Evolutionary conservation across 2,797 vertebrate genomes (phyloP), one percentile per base, ranked within the genome.

Genomic region (Anguilla marmorata): DNA sequence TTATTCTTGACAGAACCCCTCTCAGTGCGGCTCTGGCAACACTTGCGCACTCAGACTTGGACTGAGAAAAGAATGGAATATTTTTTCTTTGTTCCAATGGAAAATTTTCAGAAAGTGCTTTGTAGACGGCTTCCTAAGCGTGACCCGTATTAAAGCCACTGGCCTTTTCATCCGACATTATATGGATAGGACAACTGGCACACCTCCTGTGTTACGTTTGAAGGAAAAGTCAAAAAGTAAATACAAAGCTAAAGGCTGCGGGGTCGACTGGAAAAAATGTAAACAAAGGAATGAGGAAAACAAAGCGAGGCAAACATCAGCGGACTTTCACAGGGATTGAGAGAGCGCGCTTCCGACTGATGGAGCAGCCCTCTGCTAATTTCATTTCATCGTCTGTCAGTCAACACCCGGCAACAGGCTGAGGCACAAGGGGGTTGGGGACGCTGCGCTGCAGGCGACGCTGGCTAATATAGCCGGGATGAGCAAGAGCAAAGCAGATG

Each of bases 11-110:
- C 94, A 95, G 94, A 91, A 92, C 82, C 74, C 74, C 89, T 92
- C 92, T 95, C 93, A 89, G 92, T 94, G 93, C 93, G 93, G 91
- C 93, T 95, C 92, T 93, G 93, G 93, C 93, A 94, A 93, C 93
- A 93, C 93, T 94, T 93, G 94, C 93, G 94, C 94, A 94, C 94
- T 95, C 41, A n/a, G 16, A 58, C 56, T 12, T 66, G 3, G 14
- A 33, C 5, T 1, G 1, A 3, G 76, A 56, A 79, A 41, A 37
- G 24, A 45, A 45, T 45, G 21, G 24, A 3, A 37, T 19, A 14
- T 87, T 8, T 16, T 21, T 11, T 87, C 9, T 76, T 79, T 79
- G 37, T 5, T 48, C 8, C 27, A 82, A 82, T 27, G 7, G 24
- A 54, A 48, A 27, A 12, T 63, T 33, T 54, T 41, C 94, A 94